Evolutionary conservation across 2,797 vertebrate species (phyloP).

Genomic region (Margarornis squamiger): DNA sequence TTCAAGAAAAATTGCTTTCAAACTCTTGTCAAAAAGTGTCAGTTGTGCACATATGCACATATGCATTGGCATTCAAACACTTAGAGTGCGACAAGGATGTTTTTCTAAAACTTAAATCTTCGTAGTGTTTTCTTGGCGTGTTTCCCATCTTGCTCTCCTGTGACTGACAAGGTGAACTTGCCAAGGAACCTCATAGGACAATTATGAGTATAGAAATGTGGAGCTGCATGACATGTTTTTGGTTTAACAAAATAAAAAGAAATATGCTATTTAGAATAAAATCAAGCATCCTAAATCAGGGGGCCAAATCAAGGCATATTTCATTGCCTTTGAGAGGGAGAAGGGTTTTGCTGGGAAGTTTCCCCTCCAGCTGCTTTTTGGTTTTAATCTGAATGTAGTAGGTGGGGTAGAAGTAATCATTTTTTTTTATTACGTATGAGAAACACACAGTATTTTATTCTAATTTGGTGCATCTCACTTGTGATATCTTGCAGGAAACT

Average conservation of each 20-base stretch:
- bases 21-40: not conserved
- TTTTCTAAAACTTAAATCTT: not conserved
- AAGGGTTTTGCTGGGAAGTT: not conserved
- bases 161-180: not conserved
- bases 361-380: not conserved
- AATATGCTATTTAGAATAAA: not conserved
- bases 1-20: not conserved
- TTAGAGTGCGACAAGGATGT: not conserved
- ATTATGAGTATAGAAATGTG: not conserved
- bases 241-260: not conserved
- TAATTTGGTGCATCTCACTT: not conserved
- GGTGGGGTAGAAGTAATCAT: not conserved
- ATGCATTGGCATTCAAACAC: not conserved
- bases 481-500: not conserved
- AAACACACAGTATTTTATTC: not conserved
- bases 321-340: not conserved
- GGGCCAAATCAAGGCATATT: not conserved
- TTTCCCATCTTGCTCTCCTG: not conserved
- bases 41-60: not conserved
- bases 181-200: not conserved
- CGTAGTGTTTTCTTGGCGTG: not conserved
- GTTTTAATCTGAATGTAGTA: not conserved
- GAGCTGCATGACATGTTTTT: not conserved
- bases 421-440: not conserved
- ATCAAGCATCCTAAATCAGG: not conserved